Evolutionary conservation across 1,140 invertebrate species (phyloP), one percentile per base, ranked within the genome.

Genomic region (Anthonomus grandis): DNA sequence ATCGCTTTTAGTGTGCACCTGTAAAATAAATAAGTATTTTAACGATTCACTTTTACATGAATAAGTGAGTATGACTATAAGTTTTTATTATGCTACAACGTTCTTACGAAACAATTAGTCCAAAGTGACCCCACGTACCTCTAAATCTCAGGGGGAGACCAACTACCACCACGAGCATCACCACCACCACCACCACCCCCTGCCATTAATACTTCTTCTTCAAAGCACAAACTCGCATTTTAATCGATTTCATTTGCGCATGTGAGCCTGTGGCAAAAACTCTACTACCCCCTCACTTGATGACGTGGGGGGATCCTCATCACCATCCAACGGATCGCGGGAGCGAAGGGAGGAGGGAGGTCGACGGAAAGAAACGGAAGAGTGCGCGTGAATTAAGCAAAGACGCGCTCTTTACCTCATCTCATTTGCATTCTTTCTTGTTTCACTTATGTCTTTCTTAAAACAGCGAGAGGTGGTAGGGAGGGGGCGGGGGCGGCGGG

Each of bases 211-310:
- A 71, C 70, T 71, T 71, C 69, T 68, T 70, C 68, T 72, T 72
- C 66, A 70, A 69, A 70, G 69, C 67, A 70, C 69, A 70, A 70
- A 70, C 69, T 70, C 70, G 69, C 70, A 72, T 72, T 72, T 72
- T 72, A 72, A 72, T 72, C 70, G 70, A 72, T 72, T 72, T 70
- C 70, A 72, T 72, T 72, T 72, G 70, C 70, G 70, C 70, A 72
- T 72, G 70, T 72, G 70, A 70, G 69, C 59, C 70, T 66, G 70
- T 70, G 67, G 70, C 70, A 72, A 72, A 72, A 72, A 72, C 70
- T 72, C 64, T 66, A 64, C 64, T n/a, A n/a, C n/a, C n/a, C 64
- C 66, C 66, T 66, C 59, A 64, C 59, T 65, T 65, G 58, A 59
- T 61, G 62, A 62, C 60, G 62, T 48, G 57, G 57, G 61, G 62